phyloP scores from a whole-genome alignment of 1,140 invertebrate genomes.

The Orchestia grillus region DNA sequence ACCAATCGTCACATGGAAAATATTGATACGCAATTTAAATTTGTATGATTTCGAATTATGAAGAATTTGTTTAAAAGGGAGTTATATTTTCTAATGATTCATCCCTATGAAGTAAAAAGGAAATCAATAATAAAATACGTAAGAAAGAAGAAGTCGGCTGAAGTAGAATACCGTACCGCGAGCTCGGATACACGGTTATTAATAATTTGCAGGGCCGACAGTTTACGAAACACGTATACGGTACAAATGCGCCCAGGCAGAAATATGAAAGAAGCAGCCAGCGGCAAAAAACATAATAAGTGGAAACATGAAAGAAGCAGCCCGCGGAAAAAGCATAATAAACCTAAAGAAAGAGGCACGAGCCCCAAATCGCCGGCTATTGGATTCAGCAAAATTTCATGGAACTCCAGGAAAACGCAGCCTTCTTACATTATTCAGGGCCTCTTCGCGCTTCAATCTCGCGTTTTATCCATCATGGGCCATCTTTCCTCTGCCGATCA shows the following conservation, averaged over 20 bases:
- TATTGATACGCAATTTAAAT: too few species aligned
- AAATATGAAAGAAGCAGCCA: neutral
- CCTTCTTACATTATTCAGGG: neutral
- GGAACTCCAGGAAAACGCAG: neutral
- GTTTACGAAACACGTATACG: neutral
- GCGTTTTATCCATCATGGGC: neutral
- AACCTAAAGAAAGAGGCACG: neutral
- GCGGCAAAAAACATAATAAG: neutral
- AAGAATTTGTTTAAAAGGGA: too few species aligned
- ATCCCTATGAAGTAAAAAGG: too few species aligned
- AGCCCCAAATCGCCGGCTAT: neutral
- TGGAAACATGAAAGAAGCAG: neutral
- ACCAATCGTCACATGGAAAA: too few species aligned
- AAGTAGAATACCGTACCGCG: neutral
- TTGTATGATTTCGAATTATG: too few species aligned
- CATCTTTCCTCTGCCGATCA: constrained; percentile 8
- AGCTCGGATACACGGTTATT: neutral
- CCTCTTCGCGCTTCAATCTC: neutral
- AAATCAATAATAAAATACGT: too few species aligned
- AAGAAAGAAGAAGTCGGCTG: neutral
- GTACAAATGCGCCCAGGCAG: neutral
- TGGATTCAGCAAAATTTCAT: neutral
- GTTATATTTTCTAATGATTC: too few species aligned
- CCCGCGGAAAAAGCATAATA: neutral
- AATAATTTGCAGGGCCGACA: neutral